Conservation (phyloP, 1,140 invertebrate species). For the Diploscapter pachys region DNA sequence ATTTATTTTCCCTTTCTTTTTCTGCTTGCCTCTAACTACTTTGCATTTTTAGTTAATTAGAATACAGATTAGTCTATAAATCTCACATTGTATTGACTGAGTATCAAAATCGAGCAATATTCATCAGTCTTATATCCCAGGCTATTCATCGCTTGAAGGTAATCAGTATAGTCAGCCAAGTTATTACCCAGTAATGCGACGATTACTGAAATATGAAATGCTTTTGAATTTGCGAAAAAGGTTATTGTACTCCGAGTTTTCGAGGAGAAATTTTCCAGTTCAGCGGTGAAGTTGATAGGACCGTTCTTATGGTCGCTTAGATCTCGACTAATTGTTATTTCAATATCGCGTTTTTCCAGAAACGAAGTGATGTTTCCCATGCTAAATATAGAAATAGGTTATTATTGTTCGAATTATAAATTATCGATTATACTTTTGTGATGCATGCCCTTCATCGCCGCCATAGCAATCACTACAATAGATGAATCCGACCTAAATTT, state of each 20-base stretch:
- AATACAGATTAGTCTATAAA: too few species aligned
- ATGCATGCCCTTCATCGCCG: not conserved
- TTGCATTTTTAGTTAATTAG: too few species aligned
- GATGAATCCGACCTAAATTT: conserved; percentile 9
- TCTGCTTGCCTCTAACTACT: too few species aligned
- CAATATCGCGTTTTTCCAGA: conserved; percentile 5
- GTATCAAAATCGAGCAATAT: too few species aligned
- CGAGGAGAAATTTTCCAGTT: not conserved
- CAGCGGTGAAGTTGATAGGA: not conserved
- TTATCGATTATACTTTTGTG: not conserved
- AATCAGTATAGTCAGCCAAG: too few species aligned
- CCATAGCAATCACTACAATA: conserved; percentile 7
- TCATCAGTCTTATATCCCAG: too few species aligned
- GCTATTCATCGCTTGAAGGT: too few species aligned
- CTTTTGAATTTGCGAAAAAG: not conserved
- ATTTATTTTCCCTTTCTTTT: too few species aligned
- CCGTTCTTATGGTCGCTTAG: not conserved
- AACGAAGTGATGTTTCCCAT: conserved; percentile 12
- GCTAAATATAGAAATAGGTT: conserved; percentile 1
- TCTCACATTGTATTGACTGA: too few species aligned
- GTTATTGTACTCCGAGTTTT: not conserved
- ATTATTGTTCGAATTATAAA: not conserved
- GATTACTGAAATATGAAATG: not conserved
- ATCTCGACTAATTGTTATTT: not conserved
- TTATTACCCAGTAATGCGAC: too few species aligned